Percentiles rank a stretch among this genome's conserved stretches.
Conservation (phyloP, 1,140 invertebrate species). For the Drosophila insularis region DNA sequence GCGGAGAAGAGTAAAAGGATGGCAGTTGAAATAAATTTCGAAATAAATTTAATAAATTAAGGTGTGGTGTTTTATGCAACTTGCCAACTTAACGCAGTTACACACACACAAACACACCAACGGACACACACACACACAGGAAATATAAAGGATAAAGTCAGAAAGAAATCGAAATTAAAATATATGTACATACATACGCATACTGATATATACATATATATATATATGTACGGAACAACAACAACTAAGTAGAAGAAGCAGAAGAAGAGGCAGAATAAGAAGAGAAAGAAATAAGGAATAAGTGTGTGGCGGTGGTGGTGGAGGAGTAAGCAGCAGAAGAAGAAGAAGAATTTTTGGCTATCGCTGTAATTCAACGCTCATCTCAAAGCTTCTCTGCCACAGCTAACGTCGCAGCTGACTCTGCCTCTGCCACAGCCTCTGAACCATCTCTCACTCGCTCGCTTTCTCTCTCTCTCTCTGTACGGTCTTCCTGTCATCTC, state of each 20-base stretch:
- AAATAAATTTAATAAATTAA: slow-evolving; percentile 79
- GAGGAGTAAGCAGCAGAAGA: neutral
- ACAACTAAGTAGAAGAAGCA: slow-evolving; percentile 21
- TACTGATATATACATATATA: neutral
- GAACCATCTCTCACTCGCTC: slow-evolving; percentile 16
- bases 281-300: slow-evolving; percentile 19
- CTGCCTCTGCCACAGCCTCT: neutral
- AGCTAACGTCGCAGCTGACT: slow-evolving; percentile 3
- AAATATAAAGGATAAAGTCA: slow-evolving; percentile 72
- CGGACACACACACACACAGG: slow-evolving; percentile 18
- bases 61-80: slow-evolving; percentile 82
- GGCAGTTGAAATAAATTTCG: slow-evolving; percentile 15
- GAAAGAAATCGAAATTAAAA: slow-evolving; percentile 81
- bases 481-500: slow-evolving; percentile 6
- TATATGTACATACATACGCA: slow-evolving; percentile 38
- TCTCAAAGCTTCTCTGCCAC: slow-evolving; percentile 38
- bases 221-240: slow-evolving; percentile 33
- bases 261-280: slow-evolving; percentile 9
- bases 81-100: slow-evolving; percentile 44
- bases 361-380: slow-evolving; percentile 75
- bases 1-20: neutral
- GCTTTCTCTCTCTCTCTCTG: neutral
- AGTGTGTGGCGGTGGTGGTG: slow-evolving; percentile 4
- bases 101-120: slow-evolving; percentile 49
- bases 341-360: slow-evolving; percentile 68